Evolutionary conservation across 2,888 invertebrate species (phyloP).

Genomic region (Osmoderma eremita): DNA sequence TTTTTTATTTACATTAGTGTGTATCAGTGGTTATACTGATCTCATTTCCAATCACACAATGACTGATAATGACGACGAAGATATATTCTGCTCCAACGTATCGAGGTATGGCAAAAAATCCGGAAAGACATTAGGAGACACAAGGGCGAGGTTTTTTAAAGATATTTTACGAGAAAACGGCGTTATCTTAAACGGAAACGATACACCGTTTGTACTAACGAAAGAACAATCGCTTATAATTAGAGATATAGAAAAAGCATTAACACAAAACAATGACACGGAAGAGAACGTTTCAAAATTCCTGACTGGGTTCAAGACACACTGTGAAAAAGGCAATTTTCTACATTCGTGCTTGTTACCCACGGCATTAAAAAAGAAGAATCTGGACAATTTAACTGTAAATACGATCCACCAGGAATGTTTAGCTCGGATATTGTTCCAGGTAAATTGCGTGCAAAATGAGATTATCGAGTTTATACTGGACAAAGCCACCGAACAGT

Average conservation of each 20-base stretch:
- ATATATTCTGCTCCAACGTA: slow-evolving; percentile 15
- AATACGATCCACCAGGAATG: slow-evolving; percentile 65
- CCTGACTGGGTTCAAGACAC: slow-evolving; percentile 63
- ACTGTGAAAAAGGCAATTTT: slow-evolving; percentile 55
- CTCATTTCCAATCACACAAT: too few relatives aligned
- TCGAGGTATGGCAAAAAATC: slow-evolving; percentile 4
- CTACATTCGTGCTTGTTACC: slow-evolving; percentile 59
- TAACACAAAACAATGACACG: slow-evolving; percentile 44
- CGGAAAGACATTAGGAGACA: background rate
- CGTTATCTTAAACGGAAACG: slow-evolving; percentile 51
- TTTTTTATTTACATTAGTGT: background rate
- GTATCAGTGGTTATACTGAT: too few relatives aligned
- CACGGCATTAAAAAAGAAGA: slow-evolving; percentile 55
- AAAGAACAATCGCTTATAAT: slow-evolving; percentile 59
- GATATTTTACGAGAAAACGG: slow-evolving; percentile 52
- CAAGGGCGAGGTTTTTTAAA: slow-evolving; percentile 46
- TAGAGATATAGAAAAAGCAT: slow-evolving; percentile 56
- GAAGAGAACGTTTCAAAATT: slow-evolving; percentile 66
- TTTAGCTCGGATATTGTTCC: slow-evolving; percentile 72
- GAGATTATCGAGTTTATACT: slow-evolving; percentile 70
- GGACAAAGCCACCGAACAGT: slow-evolving; percentile 70
- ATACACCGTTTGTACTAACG: slow-evolving; percentile 53
- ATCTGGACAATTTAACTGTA: slow-evolving; percentile 39
- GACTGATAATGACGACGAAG: background rate
- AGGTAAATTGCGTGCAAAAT: slow-evolving; percentile 70